These are phyloP conservation scores for Daubentonia madagascariensis DNA, from an alignment of 2,113 vertebrate genomes.

Conservation along the genomic window DNA sequence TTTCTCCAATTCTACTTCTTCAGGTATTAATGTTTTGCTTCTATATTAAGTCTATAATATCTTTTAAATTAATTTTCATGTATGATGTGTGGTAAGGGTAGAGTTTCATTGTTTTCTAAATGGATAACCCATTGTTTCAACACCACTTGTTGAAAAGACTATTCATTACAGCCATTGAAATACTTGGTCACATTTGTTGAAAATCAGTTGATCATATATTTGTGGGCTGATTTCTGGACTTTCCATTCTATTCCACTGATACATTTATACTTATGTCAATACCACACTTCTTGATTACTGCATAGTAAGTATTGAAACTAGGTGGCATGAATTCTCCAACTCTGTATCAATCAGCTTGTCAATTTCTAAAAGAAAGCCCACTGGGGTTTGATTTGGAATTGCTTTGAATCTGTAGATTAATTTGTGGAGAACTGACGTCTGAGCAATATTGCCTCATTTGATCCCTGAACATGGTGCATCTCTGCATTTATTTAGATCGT, in stretches of 20 bases:
- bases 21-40: neutral
- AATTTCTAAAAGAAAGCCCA: neutral
- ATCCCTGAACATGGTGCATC: neutral
- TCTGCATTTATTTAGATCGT: neutral
- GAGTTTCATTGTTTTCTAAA: neutral
- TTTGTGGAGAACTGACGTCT: neutral
- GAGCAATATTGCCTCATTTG: neutral
- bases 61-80: slow-evolving; percentile 5
- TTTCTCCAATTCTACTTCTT: neutral
- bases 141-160: neutral
- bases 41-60: neutral
- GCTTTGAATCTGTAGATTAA: neutral
- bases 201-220: neutral
- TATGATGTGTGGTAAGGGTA: neutral
- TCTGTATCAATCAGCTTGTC: neutral
- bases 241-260: neutral
- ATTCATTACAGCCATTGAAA: neutral
- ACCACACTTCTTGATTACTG: neutral
- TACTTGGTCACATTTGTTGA: neutral
- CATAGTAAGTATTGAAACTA: neutral
- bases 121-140: neutral
- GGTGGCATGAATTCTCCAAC: neutral
- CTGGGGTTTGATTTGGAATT: neutral
- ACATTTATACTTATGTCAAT: neutral
- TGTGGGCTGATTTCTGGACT: neutral